Conservation (phyloP, 2,797 vertebrate species). For the Chrysocyon brachyurus region DNA sequence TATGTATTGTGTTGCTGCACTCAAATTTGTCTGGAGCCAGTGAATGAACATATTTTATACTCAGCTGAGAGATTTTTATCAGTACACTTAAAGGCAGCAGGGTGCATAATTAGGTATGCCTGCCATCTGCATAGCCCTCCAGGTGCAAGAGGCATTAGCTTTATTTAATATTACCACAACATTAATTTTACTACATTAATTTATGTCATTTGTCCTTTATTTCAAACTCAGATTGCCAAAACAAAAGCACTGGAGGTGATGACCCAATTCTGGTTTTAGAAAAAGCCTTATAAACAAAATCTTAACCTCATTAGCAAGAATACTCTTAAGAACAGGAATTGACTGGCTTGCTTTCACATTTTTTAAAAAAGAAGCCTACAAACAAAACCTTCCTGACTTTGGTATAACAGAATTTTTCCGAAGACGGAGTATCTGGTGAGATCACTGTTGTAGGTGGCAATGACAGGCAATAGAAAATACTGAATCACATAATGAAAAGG, state of each 20-base stretch:
- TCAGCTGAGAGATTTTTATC: constrained; percentile 70
- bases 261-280: not conserved
- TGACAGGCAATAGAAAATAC: not conserved
- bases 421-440: not conserved
- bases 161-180: constrained; percentile 75
- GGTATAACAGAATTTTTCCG: not conserved
- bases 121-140: constrained; percentile 72
- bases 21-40: constrained; percentile 52
- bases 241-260: not conserved
- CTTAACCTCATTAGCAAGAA: constrained; percentile 8
- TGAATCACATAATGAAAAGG: not conserved
- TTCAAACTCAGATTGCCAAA: constrained; percentile 64
- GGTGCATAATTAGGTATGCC: constrained; percentile 72
- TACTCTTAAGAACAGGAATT: constrained; percentile 16
- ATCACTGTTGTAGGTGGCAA: not conserved
- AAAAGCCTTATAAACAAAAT: constrained; percentile 42
- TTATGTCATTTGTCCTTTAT: constrained; percentile 60
- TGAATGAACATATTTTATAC: constrained; percentile 63
- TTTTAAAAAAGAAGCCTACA: not conserved
- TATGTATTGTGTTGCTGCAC: not conserved
- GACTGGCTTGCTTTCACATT: not conserved
- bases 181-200: constrained; percentile 71
- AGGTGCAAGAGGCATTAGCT: constrained; percentile 66
- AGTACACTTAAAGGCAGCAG: constrained; percentile 67
- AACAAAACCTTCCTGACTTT: not conserved